Percentiles rank a stretch among this genome's conserved stretches.
Evolutionary conservation across 2,797 vertebrate species (phyloP).

Genomic region (Myotis myotis): DNA sequence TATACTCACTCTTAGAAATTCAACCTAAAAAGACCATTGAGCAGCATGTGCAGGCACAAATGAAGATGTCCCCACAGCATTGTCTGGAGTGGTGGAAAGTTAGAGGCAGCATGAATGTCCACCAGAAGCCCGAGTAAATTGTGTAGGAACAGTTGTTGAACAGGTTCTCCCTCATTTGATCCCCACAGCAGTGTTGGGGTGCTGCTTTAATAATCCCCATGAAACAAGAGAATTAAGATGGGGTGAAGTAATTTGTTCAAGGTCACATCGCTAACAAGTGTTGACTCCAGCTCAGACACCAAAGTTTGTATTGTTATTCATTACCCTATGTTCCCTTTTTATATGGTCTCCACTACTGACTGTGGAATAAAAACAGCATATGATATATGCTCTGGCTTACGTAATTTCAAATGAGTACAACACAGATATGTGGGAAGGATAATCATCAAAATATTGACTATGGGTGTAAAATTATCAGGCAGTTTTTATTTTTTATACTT

Average conservation of each 20-base stretch:
- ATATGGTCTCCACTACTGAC: neutral
- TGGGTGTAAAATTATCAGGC: neutral
- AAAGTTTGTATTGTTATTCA: neutral
- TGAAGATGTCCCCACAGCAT: fast-evolving
- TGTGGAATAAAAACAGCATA: neutral
- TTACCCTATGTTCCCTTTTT: neutral
- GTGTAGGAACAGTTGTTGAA: neutral
- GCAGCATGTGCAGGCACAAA: neutral
- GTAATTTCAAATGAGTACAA: too few relatives aligned
- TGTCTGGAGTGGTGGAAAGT: neutral
- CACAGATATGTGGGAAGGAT: neutral
- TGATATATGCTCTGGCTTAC: neutral
- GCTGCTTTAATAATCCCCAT: neutral
- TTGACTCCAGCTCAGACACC: neutral
- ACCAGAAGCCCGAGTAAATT: neutral
- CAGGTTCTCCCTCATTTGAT: neutral
- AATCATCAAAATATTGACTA: neutral
- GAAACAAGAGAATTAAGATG: neutral
- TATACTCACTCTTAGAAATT: neutral
- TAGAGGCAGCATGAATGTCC: neutral
- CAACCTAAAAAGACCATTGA: neutral
- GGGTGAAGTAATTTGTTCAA: neutral
- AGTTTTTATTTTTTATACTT: neutral
- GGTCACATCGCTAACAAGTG: neutral
- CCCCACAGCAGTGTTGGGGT: neutral